Evolutionary conservation across 2,888 invertebrate genomes (phyloP).

Genomic region (Drosophila formosana): DNA sequence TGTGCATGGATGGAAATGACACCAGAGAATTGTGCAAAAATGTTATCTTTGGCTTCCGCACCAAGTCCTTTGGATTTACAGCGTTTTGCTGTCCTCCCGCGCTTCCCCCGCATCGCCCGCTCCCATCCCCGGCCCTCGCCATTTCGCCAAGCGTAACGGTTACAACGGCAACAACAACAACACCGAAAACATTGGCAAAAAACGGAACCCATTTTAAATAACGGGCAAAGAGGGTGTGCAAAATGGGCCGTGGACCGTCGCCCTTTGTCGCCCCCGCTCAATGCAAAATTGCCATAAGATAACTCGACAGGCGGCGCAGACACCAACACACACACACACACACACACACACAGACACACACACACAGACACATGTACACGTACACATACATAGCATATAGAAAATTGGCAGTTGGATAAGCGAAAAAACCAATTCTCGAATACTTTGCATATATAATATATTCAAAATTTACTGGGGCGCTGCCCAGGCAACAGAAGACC

Average conservation of each 20-base stretch:
- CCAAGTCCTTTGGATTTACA: slow-evolving; percentile 79
- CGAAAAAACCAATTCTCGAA: slow-evolving; percentile 85
- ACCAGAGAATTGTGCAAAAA: slow-evolving; percentile 82
- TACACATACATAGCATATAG: slow-evolving; percentile 63
- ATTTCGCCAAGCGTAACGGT: slow-evolving; percentile 57
- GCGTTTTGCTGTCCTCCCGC: slow-evolving; percentile 37
- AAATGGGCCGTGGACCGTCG: slow-evolving; percentile 75
- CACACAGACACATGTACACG: slow-evolving; percentile 34
- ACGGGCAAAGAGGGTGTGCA: slow-evolving; percentile 69
- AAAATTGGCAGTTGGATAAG: slow-evolving; percentile 83
- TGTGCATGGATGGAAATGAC: slow-evolving; percentile 83
- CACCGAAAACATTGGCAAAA: slow-evolving; percentile 43
- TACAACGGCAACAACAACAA: slow-evolving; percentile 40
- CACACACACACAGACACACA: slow-evolving; percentile 32
- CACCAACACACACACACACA: slow-evolving; percentile 43
- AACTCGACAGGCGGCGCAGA: slow-evolving; percentile 75
- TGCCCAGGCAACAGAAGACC: slow-evolving; percentile 63
- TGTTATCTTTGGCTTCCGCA: slow-evolving; percentile 85
- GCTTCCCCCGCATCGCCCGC: neutral
- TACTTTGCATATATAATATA: slow-evolving; percentile 85
- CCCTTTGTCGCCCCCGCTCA: slow-evolving; percentile 34
- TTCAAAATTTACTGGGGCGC: slow-evolving; percentile 79
- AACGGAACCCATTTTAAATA: slow-evolving; percentile 77
- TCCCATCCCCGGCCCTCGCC: neutral
- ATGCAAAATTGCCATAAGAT: slow-evolving; percentile 77